phyloP scores from a whole-genome alignment of 2,797 vertebrate species.

The Echiichthys vipera region DNA sequence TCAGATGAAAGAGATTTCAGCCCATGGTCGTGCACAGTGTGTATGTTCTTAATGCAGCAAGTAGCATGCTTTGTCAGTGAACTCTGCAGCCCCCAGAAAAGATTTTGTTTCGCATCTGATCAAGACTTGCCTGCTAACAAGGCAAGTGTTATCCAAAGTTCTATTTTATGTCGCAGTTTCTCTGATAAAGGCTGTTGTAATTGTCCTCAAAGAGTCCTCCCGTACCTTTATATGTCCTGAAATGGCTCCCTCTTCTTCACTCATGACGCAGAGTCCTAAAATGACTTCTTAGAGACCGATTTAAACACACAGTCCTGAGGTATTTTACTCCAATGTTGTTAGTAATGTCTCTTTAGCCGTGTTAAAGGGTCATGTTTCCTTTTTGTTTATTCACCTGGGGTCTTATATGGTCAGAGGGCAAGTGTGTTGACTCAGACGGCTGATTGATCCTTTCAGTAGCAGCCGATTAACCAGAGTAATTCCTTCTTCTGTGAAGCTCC shows the following conservation, averaged over 20 bases:
- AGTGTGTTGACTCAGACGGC: neutral
- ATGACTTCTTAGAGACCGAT: neutral
- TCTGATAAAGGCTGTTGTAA: slow-evolving; percentile 3
- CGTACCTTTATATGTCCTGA: slow-evolving; percentile 4
- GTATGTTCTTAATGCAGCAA: neutral
- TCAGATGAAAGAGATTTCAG: slow-evolving; percentile 12
- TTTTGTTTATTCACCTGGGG: neutral
- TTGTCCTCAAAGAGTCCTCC: slow-evolving; percentile 6
- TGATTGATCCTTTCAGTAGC: neutral
- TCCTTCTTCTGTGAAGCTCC: neutral
- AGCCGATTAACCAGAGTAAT: neutral
- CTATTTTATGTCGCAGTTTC: neutral
- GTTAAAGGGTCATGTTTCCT: neutral
- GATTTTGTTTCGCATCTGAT: slow-evolving; percentile 19
- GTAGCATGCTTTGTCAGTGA: neutral
- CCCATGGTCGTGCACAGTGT: neutral
- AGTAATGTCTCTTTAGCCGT: neutral
- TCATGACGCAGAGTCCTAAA: neutral
- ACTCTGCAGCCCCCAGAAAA: neutral
- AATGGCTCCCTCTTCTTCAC: slow-evolving; percentile 15
- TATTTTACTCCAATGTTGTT: neutral
- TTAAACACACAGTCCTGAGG: neutral
- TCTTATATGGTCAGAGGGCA: neutral
- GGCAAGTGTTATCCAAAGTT: neutral
- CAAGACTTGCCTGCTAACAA: neutral